Base-by-base conservation (phyloP, 2,113 vertebrate genomes). In the Phycodurus eques region DNA sequence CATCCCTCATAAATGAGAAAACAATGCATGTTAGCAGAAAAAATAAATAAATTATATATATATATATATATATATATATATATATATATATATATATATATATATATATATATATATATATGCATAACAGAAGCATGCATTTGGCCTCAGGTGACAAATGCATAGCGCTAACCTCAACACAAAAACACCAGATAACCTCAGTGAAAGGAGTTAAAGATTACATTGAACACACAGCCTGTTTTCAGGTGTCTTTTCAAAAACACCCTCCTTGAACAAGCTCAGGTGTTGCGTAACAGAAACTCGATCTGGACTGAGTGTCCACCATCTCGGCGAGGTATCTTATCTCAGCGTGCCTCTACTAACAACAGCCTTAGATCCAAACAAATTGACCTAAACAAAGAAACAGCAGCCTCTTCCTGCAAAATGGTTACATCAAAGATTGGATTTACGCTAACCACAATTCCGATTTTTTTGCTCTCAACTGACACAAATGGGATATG, bases 181-280 rank as follows among this genome's bases (percentile, higher is more conserved):
- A 64, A 67, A 73, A 46, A 20, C 66, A 68, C 19, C 19, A 31
- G 59, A 68, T 68, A 54, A 68, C 66, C 62, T 67, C 11, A 9
- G n/a, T 64, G 49, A 42, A 47, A 20, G 11, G 9, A 66, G 79
- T 75, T 76, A 72, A 74, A 77, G 13, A 60, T 78, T 60, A 71
- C 53, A 60, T 35, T 74, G 64, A 73, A 44, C 64, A 49, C 70
- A 85, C 71, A 79, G 77, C 83, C 79, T 88, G 82, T 88, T 85
- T 85, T 80, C 74, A 74, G n/a, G n/a, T 71, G 68, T 64, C 53
- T n/a, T 44, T 10, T 22, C 65, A 5, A 73, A 83, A 86, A 83
- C 81, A 74, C 66, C 76, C 43, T 80, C 65, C 83, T 79, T 82
- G 72, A 78, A 79, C 68, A 5, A 54, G 64, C 64, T 9, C 0